Percentiles rank a stretch among this genome's conserved stretches.
Evolutionary conservation across 2,113 vertebrate species (phyloP).

Genomic region (Pygoscelis adeliae): DNA sequence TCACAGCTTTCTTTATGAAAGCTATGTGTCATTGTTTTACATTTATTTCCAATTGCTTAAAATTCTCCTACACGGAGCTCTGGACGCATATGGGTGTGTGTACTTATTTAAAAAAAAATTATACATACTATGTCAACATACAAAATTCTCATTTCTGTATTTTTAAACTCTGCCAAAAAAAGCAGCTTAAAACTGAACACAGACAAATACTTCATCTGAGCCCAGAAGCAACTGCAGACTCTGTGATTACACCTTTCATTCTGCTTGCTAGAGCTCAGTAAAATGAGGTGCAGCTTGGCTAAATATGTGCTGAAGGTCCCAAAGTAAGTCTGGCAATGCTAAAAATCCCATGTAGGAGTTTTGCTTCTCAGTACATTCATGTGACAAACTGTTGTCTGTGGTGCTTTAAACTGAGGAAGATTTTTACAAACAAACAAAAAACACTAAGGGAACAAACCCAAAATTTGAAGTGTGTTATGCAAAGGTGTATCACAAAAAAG

Average conservation of each 20-base stretch:
- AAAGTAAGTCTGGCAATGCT: background rate
- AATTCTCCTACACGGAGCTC: background rate
- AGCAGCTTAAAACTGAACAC: background rate
- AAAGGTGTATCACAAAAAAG: background rate
- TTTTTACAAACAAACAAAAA: background rate
- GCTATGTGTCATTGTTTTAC: background rate
- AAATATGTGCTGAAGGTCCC: background rate
- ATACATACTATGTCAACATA: background rate
- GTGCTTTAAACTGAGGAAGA: background rate
- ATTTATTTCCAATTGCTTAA: background rate
- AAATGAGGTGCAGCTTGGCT: background rate
- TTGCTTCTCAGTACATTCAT: background rate
- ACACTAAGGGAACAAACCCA: background rate
- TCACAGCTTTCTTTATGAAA: background rate
- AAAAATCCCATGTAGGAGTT: background rate
- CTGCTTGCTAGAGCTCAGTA: background rate
- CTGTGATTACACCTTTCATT: background rate
- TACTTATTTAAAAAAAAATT: background rate
- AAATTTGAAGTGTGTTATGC: background rate
- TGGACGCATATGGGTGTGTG: fast-evolving
- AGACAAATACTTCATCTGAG: background rate
- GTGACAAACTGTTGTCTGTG: background rate
- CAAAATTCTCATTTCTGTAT: background rate
- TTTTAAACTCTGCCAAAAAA: background rate
- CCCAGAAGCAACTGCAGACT: background rate